Conservation (phyloP, 2,113 vertebrate genomes). For the Sterna hirundo region DNA sequence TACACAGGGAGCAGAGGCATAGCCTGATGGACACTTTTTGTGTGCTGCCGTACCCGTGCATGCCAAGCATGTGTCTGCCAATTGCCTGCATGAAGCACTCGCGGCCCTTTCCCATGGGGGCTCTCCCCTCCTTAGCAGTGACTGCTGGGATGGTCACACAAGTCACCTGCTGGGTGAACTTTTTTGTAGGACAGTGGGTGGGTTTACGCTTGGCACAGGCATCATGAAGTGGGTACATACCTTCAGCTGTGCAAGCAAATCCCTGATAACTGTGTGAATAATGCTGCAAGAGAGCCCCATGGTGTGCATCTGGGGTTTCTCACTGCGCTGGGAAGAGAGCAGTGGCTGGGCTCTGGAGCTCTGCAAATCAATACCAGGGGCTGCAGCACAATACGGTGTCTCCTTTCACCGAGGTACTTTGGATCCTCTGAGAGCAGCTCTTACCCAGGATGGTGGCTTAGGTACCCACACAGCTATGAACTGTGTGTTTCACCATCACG, state of each 20-base stretch:
- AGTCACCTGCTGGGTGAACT: background rate
- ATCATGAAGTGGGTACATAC: fast-evolving
- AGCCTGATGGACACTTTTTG: fast-evolving
- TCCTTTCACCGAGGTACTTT: background rate
- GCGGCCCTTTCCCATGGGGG: fast-evolving
- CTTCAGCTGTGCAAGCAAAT: background rate
- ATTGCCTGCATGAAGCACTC: fast-evolving
- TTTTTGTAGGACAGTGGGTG: background rate
- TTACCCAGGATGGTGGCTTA: background rate
- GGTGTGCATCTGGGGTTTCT: background rate
- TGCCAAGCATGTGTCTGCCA: fast-evolving
- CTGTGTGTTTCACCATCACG: background rate
- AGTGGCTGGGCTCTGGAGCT: background rate
- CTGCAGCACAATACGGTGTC: fast-evolving
- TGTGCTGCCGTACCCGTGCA: fast-evolving
- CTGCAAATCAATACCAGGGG: fast-evolving
- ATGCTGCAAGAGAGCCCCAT: fast-evolving
- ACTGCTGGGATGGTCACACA: background rate
- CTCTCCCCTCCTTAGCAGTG: background rate
- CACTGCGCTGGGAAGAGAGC: background rate
- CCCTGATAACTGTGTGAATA: background rate
- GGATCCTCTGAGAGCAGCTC: background rate
- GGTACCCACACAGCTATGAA: background rate
- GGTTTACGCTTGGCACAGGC: background rate
- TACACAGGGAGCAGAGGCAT: background rate